Evolutionary conservation across 2,113 vertebrate genomes (phyloP), one percentile per base, ranked within the genome.

Genomic region (Chaenocephalus aceratus): DNA sequence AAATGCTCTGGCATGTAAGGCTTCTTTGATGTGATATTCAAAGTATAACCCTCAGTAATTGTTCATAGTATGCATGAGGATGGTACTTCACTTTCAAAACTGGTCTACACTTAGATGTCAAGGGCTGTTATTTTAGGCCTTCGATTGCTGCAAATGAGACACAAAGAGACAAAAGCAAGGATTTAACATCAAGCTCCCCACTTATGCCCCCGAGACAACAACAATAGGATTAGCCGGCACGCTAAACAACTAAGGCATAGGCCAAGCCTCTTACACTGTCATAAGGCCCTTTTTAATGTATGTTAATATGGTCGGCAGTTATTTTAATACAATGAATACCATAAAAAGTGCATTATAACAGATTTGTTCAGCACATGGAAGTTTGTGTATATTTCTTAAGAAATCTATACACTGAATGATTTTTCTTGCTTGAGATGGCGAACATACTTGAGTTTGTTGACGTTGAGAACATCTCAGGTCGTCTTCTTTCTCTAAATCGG

Each of bases 211-310:
- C 69, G 68, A 75, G 81, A 79, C 84, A 51, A 87, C 83, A 91
- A 93, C 89, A 90, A 88, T 88, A 68, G 87, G 89, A 91, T 93
- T 93, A 92, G 68, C 65, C 11, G 71, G 63, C 70, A 70, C 41
- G 66, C 82, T 88, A 82, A 86, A 90, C 72, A 77, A 76, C 68
- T 56, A 30, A 82, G 81, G 69, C 78, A 70, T 2, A n/a, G 63
- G 68, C 85, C 84, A 88, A 88, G 80, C 86, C 75, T 86, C 89
- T 90, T 90, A 87, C 15, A 79, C 62, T 75, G 73, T 74, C 69
- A 80, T 66, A 74, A 61, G 73, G 69, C 77, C 52, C 52, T 64
- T 80, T 86, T 86, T 84, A 73, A 72, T 85, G 30, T 59, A 74
- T 75, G 71, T 58, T 66, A 68, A 84, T 82, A 8, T 59, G 61